A percentile compares a stretch with the other conserved stretches of the same genome.
phyloP scores from a whole-genome alignment of 2,888 invertebrate genomes.

The Chalcis sispes region DNA sequence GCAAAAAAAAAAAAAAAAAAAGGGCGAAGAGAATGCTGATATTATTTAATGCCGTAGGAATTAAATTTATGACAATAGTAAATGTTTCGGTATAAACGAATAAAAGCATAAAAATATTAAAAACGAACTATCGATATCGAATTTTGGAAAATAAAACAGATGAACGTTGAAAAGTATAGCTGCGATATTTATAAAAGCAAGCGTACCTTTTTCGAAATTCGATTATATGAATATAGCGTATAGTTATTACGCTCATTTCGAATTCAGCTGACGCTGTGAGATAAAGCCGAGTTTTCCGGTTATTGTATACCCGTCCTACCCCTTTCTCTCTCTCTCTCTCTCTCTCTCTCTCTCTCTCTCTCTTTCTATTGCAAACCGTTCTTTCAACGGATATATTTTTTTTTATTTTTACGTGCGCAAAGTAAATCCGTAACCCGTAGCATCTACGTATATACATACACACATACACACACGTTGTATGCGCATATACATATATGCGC shows the following conservation, averaged over 20 bases:
- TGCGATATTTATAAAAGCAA: background rate
- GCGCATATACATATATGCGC: conserved; percentile 34
- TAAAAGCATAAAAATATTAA: too few relatives aligned
- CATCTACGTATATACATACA: background rate
- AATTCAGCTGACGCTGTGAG: conserved; percentile 64
- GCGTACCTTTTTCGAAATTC: conserved; percentile 58
- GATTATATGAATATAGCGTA: conserved; percentile 36
- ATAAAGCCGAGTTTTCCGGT: conserved; percentile 61
- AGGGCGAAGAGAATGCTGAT: too few relatives aligned
- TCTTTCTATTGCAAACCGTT: conserved; percentile 32
- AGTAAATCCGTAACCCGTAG: too few relatives aligned
- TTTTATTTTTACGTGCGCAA: too few relatives aligned
- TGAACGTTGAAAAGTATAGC: background rate
- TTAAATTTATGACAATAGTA: too few relatives aligned
- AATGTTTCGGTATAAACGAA: too few relatives aligned
- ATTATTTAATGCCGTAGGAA: too few relatives aligned
- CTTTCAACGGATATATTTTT: conserved; percentile 28
- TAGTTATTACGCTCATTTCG: conserved; percentile 41
- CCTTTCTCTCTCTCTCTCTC: too few relatives aligned
- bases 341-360: too few relatives aligned
- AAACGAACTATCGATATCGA: too few relatives aligned
- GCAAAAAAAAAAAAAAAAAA: too few relatives aligned
- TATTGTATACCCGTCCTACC: conserved; percentile 51
- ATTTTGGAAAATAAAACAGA: too few relatives aligned
- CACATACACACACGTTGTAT: conserved; percentile 8